Evolutionary conservation across 1,140 invertebrate species (phyloP), one percentile per base, ranked within the genome.

Genomic region (Dendrolimus kikuchii): DNA sequence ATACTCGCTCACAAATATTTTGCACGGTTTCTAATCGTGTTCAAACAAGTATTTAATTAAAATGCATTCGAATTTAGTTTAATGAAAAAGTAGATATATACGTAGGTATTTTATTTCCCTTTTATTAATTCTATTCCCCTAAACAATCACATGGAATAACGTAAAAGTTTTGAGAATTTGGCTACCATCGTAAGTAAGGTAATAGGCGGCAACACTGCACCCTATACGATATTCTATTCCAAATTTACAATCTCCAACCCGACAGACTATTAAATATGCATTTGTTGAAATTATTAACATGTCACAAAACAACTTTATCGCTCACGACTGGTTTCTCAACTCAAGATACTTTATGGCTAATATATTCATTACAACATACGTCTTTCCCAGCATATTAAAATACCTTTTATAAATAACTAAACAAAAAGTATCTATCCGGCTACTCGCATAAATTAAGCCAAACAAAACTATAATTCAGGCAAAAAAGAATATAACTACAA

Each of bases 321-420:
- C 70, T 51, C 56, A 71, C 68, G 70, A 77, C 79, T 68, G 64
- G 77, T 76, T 74, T 59, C 59, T 52, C 5, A 57, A 64, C 55
- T 55, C 64, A 55, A 46, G 45, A 23, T 74, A 55, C 59, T 81
- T 85, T 81, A 86, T 74, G 75, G 69, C 72, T 81, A 79, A 86
- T 83, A 67, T 85, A 85, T 85, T 85, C 80, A 85, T 86, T 80
- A 71, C 60, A 65, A 64, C 68, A 74, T 76, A 79, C 69, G 65
- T 78, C 74, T 77, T 81, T 83, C 77, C 72, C 77, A 79, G 73
- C 66, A 66, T 66, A 71, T 83, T 77, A 74, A 77, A 79, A 74
- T 70, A 54, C 65, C 59, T 68, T 81, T 74, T 79, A 78, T 80
- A 79, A 81, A 82, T 79, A 78, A 81, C 69, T 74, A 81, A 73